Conservation (phyloP, 2,797 vertebrate genomes). For the Malacoraja senta region DNA sequence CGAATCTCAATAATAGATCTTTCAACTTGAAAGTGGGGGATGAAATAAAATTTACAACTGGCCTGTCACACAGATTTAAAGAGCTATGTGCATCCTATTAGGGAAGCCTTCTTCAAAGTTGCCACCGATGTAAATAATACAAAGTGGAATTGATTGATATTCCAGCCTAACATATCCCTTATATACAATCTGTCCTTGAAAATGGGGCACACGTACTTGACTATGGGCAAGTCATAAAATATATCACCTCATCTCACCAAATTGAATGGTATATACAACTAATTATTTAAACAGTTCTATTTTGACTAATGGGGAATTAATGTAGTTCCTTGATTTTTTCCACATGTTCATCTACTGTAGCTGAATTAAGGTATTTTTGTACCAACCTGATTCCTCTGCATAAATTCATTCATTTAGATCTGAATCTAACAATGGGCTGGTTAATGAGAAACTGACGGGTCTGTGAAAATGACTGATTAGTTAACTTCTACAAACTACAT, state of each 20-base stretch:
- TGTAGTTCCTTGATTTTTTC: conserved; percentile 46
- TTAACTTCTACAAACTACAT: not conserved
- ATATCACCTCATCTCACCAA: conserved; percentile 29
- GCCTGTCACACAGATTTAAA: not conserved
- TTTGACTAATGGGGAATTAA: conserved; percentile 41
- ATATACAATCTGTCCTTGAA: conserved; percentile 26
- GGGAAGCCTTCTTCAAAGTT: conserved; percentile 2
- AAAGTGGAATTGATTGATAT: conserved; percentile 34
- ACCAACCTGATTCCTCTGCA: not conserved
- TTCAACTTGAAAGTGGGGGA: not conserved
- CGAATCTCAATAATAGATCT: not conserved
- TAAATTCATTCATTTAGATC: not conserved
- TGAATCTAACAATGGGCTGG: not conserved
- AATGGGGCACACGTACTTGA: not conserved
- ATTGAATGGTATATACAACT: conserved; percentile 49
- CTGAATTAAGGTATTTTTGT: not conserved
- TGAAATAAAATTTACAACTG: not conserved
- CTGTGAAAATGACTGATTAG: not conserved
- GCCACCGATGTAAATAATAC: conserved; percentile 28
- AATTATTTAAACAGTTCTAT: conserved; percentile 42
- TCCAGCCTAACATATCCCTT: not conserved
- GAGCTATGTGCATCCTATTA: conserved; percentile 18
- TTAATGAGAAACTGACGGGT: not conserved
- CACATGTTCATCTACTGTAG: conserved; percentile 43
- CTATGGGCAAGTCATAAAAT: conserved; percentile 28